Base-by-base conservation (phyloP, 2,797 vertebrate species). In the Glossophaga mutica region DNA sequence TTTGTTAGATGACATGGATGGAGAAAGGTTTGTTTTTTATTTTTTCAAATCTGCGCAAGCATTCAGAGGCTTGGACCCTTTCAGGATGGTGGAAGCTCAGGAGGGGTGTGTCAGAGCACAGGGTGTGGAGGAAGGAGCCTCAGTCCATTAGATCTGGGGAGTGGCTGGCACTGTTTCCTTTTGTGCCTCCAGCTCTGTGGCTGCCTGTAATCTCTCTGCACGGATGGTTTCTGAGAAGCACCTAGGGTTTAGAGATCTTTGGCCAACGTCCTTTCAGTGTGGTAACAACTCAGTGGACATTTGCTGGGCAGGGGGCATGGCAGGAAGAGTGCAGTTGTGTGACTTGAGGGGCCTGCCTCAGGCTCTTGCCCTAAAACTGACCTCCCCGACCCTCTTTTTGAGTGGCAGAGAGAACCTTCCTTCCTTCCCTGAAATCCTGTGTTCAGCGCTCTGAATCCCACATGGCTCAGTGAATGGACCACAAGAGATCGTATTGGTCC, bases 211-310 rank as follows among this genome's bases (percentile, higher is more conserved):
- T 70, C 39, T 81, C 9, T 42, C 22, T 65, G 73, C 15, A 74
- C 42, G 84, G 67, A 87, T 84, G 32, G 29, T 62, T 84, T 73
- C 91, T 90, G 76, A 79, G 65, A 92, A 83, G 52, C 81, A 67
- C 4, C 0, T 15, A 44, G 87, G 81, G 44, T 71, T 8, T 29
- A 44, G 62, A 90, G 26, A 14, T 52, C 37, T 26, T 77, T 57
- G 84, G 50, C 2, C 10, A 11, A 29, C 0, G 1, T 78, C 74
- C 78, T 94, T 94, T 50, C 15, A 46, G 21, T 42, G 3, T 26
- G 22, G 14, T 59, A 83, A 48, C 71, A 71, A 2, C 42, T 68
- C 32, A 68, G 22, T 29, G 71, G 46, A 34, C 19, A 1, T 65
- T 74, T 83, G 34, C 39, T 21, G 6, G 7, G 9, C 0, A 0